phyloP scores from a whole-genome alignment of 1,140 invertebrate genomes.

The Reticulitermes speratus region DNA sequence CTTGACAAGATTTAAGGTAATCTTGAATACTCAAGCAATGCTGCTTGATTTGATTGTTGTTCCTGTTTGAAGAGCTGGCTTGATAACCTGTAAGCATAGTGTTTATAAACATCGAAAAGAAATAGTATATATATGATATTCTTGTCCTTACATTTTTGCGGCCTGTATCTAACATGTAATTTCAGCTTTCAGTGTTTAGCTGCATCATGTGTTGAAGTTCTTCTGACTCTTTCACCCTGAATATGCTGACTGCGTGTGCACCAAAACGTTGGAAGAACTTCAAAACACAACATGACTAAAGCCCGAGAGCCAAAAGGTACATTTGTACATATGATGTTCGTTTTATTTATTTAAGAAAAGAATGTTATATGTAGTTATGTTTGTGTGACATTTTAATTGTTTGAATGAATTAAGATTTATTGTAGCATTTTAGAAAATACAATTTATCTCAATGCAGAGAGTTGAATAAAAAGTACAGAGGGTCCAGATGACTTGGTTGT shows the following conservation, averaged over 20 bases:
- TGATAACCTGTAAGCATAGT: not conserved
- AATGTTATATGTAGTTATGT: not conserved
- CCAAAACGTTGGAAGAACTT: too few species aligned
- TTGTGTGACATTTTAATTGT: not conserved
- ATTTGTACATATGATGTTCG: too few species aligned
- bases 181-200: too few species aligned
- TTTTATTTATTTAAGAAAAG: not conserved
- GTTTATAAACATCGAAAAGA: not conserved
- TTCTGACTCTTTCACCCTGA: too few species aligned
- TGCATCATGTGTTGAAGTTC: too few species aligned
- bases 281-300: too few species aligned
- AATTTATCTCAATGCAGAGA: not conserved
- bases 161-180: too few species aligned
- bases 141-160: too few species aligned
- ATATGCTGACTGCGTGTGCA: too few species aligned
- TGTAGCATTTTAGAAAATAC: not conserved
- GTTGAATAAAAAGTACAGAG: not conserved
- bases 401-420: not conserved
- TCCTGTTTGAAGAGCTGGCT: not conserved
- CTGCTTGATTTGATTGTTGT: not conserved
- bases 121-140: not conserved
- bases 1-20: not conserved
- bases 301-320: too few species aligned
- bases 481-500: conserved; percentile 7
- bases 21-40: not conserved